These are phyloP conservation scores for Todus mexicanus DNA, from an alignment of 2,797 vertebrate genomes.

Conservation along the genomic window DNA sequence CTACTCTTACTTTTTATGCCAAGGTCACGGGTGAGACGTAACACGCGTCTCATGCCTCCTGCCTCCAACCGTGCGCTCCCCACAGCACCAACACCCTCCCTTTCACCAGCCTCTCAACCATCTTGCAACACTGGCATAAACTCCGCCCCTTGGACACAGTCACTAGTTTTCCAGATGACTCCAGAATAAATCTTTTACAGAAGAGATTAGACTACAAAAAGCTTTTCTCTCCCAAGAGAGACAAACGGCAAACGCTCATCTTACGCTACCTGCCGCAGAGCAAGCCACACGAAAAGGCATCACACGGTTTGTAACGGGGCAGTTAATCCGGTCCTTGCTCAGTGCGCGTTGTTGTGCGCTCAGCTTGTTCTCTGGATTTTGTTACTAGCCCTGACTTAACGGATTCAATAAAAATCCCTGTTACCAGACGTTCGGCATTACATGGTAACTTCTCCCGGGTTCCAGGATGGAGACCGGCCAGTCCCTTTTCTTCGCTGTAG, in stretches of 20 bases:
- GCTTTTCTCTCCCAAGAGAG: not conserved
- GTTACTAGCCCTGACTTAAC: not conserved
- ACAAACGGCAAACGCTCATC: not conserved
- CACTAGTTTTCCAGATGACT: not conserved
- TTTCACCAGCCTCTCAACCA: not conserved
- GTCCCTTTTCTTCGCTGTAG: not conserved
- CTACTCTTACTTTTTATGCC: not conserved
- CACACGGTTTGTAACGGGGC: not conserved
- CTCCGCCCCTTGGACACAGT: not conserved
- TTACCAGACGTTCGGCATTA: not conserved
- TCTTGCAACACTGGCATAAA: not conserved
- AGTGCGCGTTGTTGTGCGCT: not conserved
- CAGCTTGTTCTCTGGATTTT: constrained; percentile 27
- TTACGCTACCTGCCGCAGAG: not conserved
- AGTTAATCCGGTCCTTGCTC: not conserved
- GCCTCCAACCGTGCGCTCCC: not conserved
- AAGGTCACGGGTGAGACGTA: not conserved
- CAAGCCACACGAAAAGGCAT: not conserved
- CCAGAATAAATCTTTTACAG: not conserved
- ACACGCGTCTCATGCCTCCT: not conserved
- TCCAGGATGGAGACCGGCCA: not conserved
- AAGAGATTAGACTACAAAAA: not conserved
- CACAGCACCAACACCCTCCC: not conserved
- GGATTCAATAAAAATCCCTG: not conserved
- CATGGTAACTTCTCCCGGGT: not conserved